Evolutionary conservation across 2,797 vertebrate species (phyloP), one percentile per base, ranked within the genome.

Genomic region (Intellagama lesueurii): DNA sequence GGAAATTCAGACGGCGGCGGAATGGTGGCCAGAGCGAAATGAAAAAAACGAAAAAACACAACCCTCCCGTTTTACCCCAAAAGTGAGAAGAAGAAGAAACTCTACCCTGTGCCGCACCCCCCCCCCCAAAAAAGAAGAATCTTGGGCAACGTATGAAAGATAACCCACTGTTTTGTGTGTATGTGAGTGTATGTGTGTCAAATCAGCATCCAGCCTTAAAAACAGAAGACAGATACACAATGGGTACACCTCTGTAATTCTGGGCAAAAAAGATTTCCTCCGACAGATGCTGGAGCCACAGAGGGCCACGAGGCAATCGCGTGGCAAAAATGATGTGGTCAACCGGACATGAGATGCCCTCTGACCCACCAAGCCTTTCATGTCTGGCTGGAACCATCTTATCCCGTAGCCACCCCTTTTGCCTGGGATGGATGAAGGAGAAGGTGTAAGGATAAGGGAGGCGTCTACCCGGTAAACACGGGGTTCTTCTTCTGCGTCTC

Each of bases 131-230:
- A 22, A 64, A 19, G 60, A 64, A 90, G 78, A 40, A 92, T 81
- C 16, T 66, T 87, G 47, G 89, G 89, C 93, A 91, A 94, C 72
- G 88, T 85, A 91, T 88, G 87, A 92, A 94, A 94, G 91, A 96
- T 47, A 94, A 90, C 97, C 97, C 97, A 96, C 96, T 97, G 97
- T 98, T 93, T 94, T 97, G 64, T 84, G 32, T 52, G 76, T 81
- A 66, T 87, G 56, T 66, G 97, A 56, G 83, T 97, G 98, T 99
- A 98, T 98, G 52, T 56, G 52, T 11, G 52, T 56, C 2, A 98
- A 99, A 99, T 98, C 94, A 98, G 98, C 97, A 97, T 97, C 98
- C 96, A 98, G 98, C 98, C 98, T 99, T 99, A 99, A 99, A 95
- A 90, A 93, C 0, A 9, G 16, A 60, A 40, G 94, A 93, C 92